Conservation (phyloP, 2,113 vertebrate species). For the Nymphicus hollandicus region DNA sequence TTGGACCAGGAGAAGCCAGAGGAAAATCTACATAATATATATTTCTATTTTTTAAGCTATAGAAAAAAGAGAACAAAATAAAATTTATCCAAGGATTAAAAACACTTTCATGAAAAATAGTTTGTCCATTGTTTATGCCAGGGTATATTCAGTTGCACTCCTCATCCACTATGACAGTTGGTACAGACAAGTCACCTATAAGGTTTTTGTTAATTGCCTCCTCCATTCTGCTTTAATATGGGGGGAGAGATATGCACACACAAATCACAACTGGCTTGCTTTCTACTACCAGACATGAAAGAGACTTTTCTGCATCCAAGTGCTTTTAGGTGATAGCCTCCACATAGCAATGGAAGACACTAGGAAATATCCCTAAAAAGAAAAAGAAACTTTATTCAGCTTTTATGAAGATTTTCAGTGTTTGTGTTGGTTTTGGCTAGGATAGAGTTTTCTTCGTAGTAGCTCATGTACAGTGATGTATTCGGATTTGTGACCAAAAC, state of each 20-base stretch:
- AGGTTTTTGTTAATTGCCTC: neutral
- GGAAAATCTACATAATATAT: neutral
- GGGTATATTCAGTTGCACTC: neutral
- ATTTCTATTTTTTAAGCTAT: neutral
- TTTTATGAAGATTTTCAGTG: neutral
- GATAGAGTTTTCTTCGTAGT: neutral
- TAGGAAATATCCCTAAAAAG: neutral
- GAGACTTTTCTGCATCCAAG: neutral
- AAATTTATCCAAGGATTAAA: neutral
- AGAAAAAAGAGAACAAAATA: neutral
- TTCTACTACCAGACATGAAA: neutral
- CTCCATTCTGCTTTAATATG: neutral
- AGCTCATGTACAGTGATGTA: fast-evolving
- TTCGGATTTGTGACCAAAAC: neutral
- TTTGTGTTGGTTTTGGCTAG: neutral
- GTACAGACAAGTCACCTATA: neutral
- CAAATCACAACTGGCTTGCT: neutral
- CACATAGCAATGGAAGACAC: neutral
- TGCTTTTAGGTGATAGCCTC: neutral
- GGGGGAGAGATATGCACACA: fast-evolving
- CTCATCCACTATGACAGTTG: neutral
- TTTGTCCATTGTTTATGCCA: neutral
- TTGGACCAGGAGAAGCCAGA: no score
- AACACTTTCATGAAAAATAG: neutral
- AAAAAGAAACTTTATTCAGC: neutral